phyloP scores from a whole-genome alignment of 1,140 invertebrate genomes.

The Pollicipes pollicipes region DNA sequence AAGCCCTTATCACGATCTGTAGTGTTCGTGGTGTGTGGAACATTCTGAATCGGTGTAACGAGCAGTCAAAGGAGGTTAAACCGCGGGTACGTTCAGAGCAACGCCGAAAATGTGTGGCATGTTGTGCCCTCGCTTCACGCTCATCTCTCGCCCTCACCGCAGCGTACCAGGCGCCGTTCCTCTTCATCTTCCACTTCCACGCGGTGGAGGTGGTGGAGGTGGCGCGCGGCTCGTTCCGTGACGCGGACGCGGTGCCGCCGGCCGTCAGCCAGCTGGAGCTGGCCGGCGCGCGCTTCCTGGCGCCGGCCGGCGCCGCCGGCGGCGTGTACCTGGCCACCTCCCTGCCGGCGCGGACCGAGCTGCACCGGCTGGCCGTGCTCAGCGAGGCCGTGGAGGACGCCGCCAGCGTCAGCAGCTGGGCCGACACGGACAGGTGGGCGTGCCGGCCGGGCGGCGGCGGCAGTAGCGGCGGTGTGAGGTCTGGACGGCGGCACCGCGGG shows the following conservation, averaged over 20 bases:
- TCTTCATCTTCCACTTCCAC: constrained; percentile 55
- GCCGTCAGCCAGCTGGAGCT: background rate
- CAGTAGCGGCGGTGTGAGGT: background rate
- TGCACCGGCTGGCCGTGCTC: background rate
- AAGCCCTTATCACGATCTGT: background rate
- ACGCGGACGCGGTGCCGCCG: background rate
- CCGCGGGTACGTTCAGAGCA: no score
- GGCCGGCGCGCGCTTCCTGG: background rate
- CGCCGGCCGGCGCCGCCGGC: background rate
- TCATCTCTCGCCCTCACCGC: constrained; percentile 21
- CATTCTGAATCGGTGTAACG: no score
- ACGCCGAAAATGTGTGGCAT: no score
- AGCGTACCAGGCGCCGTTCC: constrained; percentile 52
- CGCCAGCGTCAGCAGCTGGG: background rate
- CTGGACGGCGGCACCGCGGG: no score
- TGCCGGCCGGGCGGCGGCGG: no score
- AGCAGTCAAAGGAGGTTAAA: no score
- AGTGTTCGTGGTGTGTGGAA: background rate
- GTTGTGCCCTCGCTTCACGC: no score
- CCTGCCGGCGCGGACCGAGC: background rate
- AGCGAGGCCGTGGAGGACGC: background rate
- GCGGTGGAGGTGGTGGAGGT: constrained; percentile 39
- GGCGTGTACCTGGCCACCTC: background rate
- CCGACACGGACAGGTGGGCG: background rate
- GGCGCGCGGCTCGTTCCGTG: constrained; percentile 11